These are phyloP conservation scores for Ranitomeya imitator DNA, from an alignment of 2,113 vertebrate species.

Conservation along the genomic window DNA sequence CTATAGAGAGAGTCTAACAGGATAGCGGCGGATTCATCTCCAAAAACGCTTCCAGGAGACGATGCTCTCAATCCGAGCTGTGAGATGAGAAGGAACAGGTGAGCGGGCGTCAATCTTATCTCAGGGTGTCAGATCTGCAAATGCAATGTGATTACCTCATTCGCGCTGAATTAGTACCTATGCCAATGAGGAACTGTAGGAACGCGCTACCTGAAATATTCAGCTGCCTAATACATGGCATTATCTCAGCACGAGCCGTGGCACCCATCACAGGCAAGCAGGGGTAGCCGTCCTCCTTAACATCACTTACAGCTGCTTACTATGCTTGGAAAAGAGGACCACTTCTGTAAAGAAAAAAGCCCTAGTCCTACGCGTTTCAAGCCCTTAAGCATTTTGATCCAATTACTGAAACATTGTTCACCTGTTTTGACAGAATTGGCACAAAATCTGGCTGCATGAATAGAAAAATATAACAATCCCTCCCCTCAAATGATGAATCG, in stretches of 20 bases:
- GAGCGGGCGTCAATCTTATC: slow-evolving; percentile 9
- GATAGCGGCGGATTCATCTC: not conserved
- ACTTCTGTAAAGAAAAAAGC: no score
- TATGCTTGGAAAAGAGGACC: not conserved
- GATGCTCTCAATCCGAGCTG: not conserved
- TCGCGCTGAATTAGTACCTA: slow-evolving; percentile 43
- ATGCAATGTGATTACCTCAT: slow-evolving; percentile 44
- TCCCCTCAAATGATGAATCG: no score
- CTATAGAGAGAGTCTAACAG: not conserved
- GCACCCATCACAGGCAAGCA: not conserved
- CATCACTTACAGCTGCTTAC: slow-evolving; percentile 11
- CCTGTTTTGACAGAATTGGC: no score
- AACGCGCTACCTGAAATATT: not conserved
- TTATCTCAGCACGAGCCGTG: slow-evolving; percentile 39
- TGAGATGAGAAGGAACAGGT: slow-evolving; percentile 14
- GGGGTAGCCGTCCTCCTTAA: not conserved
- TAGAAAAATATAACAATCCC: no score
- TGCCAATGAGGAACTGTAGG: slow-evolving; percentile 18
- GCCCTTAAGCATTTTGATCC: no score
- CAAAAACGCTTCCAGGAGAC: not conserved
- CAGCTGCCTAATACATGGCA: slow-evolving; percentile 7
- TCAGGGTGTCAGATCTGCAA: slow-evolving; percentile 26
- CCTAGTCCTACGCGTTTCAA: no score
- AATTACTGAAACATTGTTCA: no score
- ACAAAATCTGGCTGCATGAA: no score